Evolutionary conservation across 2,888 invertebrate genomes (phyloP).

Genomic region (Neoaliturus tenellus): DNA sequence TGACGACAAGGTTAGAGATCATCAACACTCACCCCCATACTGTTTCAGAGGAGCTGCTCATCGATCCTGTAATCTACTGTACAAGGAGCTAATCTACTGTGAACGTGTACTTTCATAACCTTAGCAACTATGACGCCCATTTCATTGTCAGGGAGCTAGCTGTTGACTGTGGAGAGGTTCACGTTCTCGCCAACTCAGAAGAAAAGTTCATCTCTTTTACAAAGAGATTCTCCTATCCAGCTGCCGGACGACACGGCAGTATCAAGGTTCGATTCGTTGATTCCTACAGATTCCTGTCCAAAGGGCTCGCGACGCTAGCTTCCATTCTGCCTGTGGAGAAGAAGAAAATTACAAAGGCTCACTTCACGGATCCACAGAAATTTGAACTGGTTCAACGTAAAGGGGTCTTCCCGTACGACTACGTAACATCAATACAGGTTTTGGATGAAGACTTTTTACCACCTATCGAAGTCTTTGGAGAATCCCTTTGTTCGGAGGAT

Average conservation of each 20-base stretch:
- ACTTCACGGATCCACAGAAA: neutral
- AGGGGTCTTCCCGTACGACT: conserved; percentile 65
- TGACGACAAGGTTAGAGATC: neutral
- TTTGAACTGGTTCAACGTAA: conserved; percentile 56
- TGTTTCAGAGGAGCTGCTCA: conserved; percentile 5
- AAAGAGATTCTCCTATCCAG: conserved; percentile 62
- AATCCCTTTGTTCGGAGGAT: conserved; percentile 65
- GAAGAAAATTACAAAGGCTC: neutral
- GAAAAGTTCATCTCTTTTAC: conserved; percentile 69
- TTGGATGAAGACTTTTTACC: conserved; percentile 64
- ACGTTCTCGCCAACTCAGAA: conserved; percentile 68
- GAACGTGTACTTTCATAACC: conserved; percentile 60
- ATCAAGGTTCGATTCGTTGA: conserved; percentile 58
- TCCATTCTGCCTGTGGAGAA: neutral
- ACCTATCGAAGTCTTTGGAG: conserved; percentile 61
- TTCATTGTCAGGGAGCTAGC: conserved; percentile 67
- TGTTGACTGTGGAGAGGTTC: conserved; percentile 63
- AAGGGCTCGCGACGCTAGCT: conserved; percentile 47
- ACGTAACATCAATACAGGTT: conserved; percentile 44
- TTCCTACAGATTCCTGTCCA: conserved; percentile 50
- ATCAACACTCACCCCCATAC: neutral
- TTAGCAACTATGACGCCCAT: conserved; percentile 68
- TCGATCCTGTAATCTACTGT: neutral
- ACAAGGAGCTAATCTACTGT: neutral
- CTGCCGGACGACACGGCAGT: neutral